phyloP scores from a whole-genome alignment of 53 echinoderm and acorn worm genomes.

The Luidia sarsii region DNA sequence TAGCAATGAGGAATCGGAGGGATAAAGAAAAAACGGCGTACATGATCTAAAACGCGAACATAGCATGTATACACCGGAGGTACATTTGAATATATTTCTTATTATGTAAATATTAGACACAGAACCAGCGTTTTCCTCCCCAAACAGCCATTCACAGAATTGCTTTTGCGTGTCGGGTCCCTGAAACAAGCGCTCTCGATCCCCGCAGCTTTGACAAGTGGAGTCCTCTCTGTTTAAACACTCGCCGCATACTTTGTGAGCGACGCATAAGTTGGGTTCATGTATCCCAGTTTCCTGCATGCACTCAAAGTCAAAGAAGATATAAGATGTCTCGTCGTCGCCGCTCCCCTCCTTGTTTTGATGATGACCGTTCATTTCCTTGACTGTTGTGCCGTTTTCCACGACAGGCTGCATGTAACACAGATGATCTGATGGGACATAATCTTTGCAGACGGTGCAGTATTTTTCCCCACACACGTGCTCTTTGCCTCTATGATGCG shows the following conservation, averaged over 20 bases:
- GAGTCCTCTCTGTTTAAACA: slow-evolving; percentile 1
- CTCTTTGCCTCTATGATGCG: neutral
- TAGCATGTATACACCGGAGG: too few species aligned
- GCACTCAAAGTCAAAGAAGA: slow-evolving; percentile 42
- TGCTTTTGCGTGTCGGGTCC: slow-evolving; percentile 14
- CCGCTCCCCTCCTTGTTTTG: neutral
- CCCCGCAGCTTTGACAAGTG: neutral
- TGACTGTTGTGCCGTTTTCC: neutral
- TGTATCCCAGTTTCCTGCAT: slow-evolving; percentile 26
- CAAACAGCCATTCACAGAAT: slow-evolving; percentile 37
- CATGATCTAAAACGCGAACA: too few species aligned
- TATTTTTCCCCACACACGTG: slow-evolving; percentile 15
- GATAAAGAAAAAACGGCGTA: too few species aligned
- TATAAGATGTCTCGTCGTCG: neutral
- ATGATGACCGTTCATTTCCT: too few species aligned
- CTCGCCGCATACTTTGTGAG: slow-evolving; percentile 15
- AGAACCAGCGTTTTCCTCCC: too few species aligned
- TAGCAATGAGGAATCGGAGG: too few species aligned
- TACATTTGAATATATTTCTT: too few species aligned
- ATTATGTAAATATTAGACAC: too few species aligned
- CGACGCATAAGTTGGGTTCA: slow-evolving; percentile 16
- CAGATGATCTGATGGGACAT: slow-evolving; percentile 15
- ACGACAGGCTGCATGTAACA: slow-evolving; percentile 8
- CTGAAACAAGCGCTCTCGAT: slow-evolving; percentile 1
- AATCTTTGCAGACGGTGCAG: slow-evolving; percentile 37